phyloP scores from a whole-genome alignment of 2,113 vertebrate species.

The Lontra canadensis region DNA sequence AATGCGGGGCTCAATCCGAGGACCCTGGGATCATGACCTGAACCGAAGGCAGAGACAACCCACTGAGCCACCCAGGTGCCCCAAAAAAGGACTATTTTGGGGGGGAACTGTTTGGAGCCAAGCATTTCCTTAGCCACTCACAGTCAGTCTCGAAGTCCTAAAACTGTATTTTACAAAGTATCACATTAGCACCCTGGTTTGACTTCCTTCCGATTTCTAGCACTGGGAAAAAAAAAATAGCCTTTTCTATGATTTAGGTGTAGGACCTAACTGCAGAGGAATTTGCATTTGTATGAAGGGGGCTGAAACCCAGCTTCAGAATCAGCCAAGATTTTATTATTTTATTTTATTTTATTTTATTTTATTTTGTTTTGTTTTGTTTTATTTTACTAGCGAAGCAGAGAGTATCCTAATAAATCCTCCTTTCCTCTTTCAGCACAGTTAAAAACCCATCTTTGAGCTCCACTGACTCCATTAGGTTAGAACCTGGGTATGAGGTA shows the following conservation, averaged over 20 bases:
- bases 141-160: slow-evolving; percentile 43
- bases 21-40: too few species aligned
- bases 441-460: slow-evolving; percentile 76
- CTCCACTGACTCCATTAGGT: slow-evolving; percentile 75
- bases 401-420: slow-evolving; percentile 74
- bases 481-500: slow-evolving; percentile 73
- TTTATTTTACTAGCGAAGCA: slow-evolving; percentile 69
- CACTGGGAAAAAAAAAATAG: not conserved
- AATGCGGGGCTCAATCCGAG: too few species aligned
- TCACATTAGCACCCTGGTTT: slow-evolving; percentile 57
- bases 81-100: not conserved
- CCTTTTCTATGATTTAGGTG: slow-evolving; percentile 67
- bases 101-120: slow-evolving; percentile 36
- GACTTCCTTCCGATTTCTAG: slow-evolving; percentile 73
- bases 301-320: slow-evolving; percentile 67
- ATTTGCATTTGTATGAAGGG: slow-evolving; percentile 65
- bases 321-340: slow-evolving; percentile 66
- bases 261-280: slow-evolving; percentile 44
- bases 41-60: too few species aligned
- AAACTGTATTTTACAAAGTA: slow-evolving; percentile 66
- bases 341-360: slow-evolving; percentile 69
- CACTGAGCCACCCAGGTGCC: too few species aligned
- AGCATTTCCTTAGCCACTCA: slow-evolving; percentile 57
- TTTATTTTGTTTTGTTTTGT: slow-evolving; percentile 66
- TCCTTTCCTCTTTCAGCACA: slow-evolving; percentile 34